These are phyloP conservation scores for Eulithis prunata DNA, from an alignment of 2,888 invertebrate species.

Conservation along the genomic window DNA sequence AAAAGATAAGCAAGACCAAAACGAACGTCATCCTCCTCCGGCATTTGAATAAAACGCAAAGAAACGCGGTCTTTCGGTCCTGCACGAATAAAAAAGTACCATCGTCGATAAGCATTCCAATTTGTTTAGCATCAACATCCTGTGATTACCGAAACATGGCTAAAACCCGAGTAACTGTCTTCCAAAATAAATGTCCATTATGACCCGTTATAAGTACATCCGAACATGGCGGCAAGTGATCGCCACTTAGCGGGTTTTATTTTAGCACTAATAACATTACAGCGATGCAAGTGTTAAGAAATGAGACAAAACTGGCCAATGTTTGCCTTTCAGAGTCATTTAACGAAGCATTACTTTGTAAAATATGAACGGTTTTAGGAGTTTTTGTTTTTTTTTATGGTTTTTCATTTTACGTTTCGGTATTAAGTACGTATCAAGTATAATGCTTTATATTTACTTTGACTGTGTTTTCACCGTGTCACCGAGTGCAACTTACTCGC, in stretches of 20 bases:
- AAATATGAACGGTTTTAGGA: neutral
- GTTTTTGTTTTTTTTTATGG: neutral
- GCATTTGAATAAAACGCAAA: too few relatives aligned
- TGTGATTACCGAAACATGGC: conserved; percentile 17
- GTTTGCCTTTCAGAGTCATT: conserved; percentile 1
- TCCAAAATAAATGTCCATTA: conserved; percentile 4
- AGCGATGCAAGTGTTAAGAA: neutral
- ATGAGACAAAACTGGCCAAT: conserved; percentile 12
- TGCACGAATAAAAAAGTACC: neutral
- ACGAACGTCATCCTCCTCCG: too few relatives aligned
- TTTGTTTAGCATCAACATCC: conserved; percentile 6
- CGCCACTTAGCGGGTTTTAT: conserved; percentile 15
- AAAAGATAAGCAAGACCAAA: too few relatives aligned
- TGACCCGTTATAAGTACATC: conserved; percentile 11
- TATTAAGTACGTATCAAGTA: neutral
- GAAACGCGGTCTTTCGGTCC: too few relatives aligned
- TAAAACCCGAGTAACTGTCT: conserved; percentile 13
- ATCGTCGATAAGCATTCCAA: conserved; percentile 1
- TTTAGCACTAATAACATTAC: conserved; percentile 1
- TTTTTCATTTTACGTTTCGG: neutral
- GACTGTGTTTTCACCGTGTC: too few relatives aligned
- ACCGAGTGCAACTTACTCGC: too few relatives aligned
- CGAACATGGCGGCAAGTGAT: conserved; percentile 4
- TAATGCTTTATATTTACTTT: too few relatives aligned
- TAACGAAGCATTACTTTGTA: neutral